Evolutionary conservation across 2,113 vertebrate genomes (phyloP), one percentile per base, ranked within the genome.

Genomic region (Marmota flaviventris): DNA sequence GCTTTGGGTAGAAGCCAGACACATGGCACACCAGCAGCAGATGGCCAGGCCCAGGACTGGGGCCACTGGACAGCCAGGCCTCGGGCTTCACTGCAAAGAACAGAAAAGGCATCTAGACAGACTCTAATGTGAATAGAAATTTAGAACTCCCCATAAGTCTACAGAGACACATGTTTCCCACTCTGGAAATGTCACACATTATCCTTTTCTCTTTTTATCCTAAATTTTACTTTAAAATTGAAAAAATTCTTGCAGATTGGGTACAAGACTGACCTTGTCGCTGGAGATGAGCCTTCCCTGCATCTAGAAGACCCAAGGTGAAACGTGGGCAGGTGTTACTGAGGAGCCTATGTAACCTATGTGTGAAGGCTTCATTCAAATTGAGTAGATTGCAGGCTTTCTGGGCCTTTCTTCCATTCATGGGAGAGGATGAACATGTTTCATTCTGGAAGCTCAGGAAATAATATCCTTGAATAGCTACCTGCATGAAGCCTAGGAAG

Each of bases 361-460:
- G 16, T 0, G 14, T 25, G 37, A 0, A 0, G 1, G 0, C 29
- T 27, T 22, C 0, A 0, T 4, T 0, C 4, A 3, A 24, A 37
- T 27, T 76, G 3, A 82, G 0, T 1, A 22, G 0, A 14, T 0
- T 16, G 10, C 67, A 77, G 4, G 58, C 0, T 12, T 7, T 2
- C 42, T 86, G 18, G 18, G 92, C 75, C 18, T 0, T 29, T 2
- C 0, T 32, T 53, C 63, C 95, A 83, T 29, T 11, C 8, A 32
- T 22, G n/a, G 27, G n/a, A 72, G 85, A 69, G 27, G 94, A 48
- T 24, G 48, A 1, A 12, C 63, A 75, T 9, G 51, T n/a, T 10
- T 16, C 9, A 4, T 83, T 86, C 53, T 87, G 51, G 20, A 97
- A 86, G 14, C 17, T 86, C 25, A 90, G 0, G 1, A 83, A 48